A percentile compares a stretch with the other conserved stretches of the same genome.
These are phyloP conservation scores for Pristionchus japonicus DNA, from an alignment of 2,888 invertebrate species.

Conservation along the genomic window DNA sequence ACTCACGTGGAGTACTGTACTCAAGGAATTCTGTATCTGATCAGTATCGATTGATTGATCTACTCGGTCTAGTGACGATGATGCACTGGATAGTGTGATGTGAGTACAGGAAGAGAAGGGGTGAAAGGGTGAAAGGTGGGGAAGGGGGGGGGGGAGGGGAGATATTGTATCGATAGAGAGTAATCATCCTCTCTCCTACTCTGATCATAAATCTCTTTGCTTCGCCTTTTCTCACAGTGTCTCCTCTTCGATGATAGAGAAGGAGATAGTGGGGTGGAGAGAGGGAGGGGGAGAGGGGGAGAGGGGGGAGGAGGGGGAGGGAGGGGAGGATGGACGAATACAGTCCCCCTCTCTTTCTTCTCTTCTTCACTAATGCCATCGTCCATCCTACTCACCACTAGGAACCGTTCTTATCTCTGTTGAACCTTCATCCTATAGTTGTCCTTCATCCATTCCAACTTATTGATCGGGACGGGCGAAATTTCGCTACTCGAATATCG, in stretches of 20 bases:
- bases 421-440: neutral
- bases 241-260: neutral
- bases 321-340: neutral
- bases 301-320: neutral
- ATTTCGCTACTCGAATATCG: slow-evolving; percentile 40
- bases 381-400: neutral
- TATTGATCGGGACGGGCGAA: neutral
- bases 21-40: neutral
- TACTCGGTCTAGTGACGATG: neutral
- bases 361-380: neutral
- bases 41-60: neutral
- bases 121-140: neutral
- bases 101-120: neutral
- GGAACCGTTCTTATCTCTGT: neutral
- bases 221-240: slow-evolving; percentile 4
- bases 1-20: neutral
- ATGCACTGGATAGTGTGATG: neutral
- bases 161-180: neutral
- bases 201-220: neutral
- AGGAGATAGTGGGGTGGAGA: neutral
- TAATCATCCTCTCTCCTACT: neutral
- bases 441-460: neutral
- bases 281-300: neutral
- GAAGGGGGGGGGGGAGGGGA: neutral
- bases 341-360: neutral